phyloP scores from a whole-genome alignment of 2,113 vertebrate species.

The Actenoides hombroni region DNA sequence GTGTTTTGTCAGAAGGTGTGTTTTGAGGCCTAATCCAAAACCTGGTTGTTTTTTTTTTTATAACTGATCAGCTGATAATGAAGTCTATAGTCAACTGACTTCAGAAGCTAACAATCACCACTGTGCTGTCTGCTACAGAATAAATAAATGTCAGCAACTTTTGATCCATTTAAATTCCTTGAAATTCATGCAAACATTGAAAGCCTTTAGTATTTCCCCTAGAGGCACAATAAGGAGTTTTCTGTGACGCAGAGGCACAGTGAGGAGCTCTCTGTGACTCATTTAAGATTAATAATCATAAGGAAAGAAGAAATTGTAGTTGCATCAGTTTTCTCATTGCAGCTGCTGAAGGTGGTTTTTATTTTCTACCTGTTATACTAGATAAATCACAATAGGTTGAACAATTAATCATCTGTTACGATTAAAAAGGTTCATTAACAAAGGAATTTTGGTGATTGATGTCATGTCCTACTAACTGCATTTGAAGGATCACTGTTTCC shows the following conservation, averaged over 20 bases:
- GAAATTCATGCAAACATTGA: conserved; percentile 4
- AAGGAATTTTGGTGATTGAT: neutral
- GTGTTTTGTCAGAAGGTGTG: neutral
- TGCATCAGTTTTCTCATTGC: neutral
- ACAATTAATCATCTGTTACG: neutral
- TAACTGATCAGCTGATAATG: neutral
- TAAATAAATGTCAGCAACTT: neutral
- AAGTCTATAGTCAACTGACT: neutral
- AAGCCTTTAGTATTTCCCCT: neutral
- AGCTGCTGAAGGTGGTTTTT: neutral
- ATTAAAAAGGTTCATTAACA: neutral
- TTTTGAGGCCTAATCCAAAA: conserved; percentile 2
- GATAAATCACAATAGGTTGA: neutral
- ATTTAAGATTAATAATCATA: neutral
- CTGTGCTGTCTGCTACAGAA: neutral
- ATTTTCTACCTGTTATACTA: neutral
- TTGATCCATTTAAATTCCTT: conserved; percentile 6
- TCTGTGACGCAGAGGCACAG: neutral
- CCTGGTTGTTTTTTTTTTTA: neutral
- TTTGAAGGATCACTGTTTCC: neutral
- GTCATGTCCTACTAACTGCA: neutral
- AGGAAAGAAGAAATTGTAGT: neutral
- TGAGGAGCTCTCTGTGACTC: neutral
- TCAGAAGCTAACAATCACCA: neutral
- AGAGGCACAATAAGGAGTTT: neutral